Evolutionary conservation across 1,140 invertebrate genomes (phyloP), one percentile per base, ranked within the genome.

Genomic region (Achatina immaculata): DNA sequence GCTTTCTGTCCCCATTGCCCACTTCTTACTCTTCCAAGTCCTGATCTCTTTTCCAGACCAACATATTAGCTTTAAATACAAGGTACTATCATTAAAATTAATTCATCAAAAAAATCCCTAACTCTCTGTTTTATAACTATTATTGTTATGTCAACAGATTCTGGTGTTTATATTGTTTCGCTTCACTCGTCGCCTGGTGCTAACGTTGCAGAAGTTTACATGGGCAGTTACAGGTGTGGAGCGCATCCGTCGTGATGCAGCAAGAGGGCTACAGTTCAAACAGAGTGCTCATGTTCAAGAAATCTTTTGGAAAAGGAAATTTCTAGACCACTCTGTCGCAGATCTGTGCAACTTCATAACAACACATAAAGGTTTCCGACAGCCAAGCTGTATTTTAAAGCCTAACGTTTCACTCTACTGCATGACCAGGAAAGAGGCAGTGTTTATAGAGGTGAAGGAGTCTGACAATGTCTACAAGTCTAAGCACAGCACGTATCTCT

Each of bases 201-300:
- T 86, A 24, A 84, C 87, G 0, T 85, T 87, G 51, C 88, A 89
- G 76, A 88, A 88, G 69, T 88, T 89, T 71, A 88, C 87, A 0
- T 89, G 88, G 88, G 87, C 86, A 4, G 85, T 89, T 1, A 86
- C 84, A 28, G 88, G 88, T 31, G 86, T 89, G 31, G 87, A 88
- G 69, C 85, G 86, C 45, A 86, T 86, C 1, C 81, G 88, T 38
- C 81, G 87, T 36, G 88, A 89, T 80, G 86, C 88, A 19, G 82
- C 84, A 45, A 83, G 85, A 45, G 88, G 88, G 14, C 62, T 89
- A 24, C 82, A 88, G 45, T 89, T 88, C 81, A 88, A 88, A 58
- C 87, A 88, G 58, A 88, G 86, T 83, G 88, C 87, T 43, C 88
- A 89, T 79, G 88, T 89, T 51, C 86, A 85, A 68, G 86, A 87